Conservation (phyloP, 2,797 vertebrate genomes). For the Steatocranus sp. region DNA sequence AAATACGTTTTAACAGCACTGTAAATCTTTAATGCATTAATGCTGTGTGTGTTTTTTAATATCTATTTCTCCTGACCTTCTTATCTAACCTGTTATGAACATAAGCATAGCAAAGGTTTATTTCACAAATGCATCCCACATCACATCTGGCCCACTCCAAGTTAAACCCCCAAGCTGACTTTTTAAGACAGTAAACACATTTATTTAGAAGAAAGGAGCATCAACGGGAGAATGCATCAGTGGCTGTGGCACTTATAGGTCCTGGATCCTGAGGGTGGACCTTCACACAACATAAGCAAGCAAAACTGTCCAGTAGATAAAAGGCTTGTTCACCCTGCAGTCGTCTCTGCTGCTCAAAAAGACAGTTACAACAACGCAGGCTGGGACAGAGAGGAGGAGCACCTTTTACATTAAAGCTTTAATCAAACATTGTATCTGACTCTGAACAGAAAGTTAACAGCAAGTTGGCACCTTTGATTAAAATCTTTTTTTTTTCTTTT, state of each 20-base stretch:
- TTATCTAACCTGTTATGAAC: neutral
- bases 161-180: conserved; percentile 33
- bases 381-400: conserved; percentile 55
- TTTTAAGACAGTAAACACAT: conserved; percentile 66
- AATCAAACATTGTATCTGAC: conserved; percentile 33
- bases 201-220: conserved; percentile 68
- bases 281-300: conserved; percentile 54
- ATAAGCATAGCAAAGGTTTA: conserved; percentile 4
- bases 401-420: conserved; percentile 70
- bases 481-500: neutral
- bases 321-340: conserved; percentile 2
- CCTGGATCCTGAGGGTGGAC: conserved; percentile 60
- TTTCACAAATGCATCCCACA: conserved; percentile 9
- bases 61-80: neutral
- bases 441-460: conserved; percentile 17
- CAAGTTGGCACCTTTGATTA: conserved; percentile 60
- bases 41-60: neutral
- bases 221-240: conserved; percentile 52
- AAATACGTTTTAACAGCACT: neutral
- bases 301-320: conserved; percentile 24
- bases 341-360: conserved; percentile 13
- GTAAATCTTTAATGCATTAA: neutral
- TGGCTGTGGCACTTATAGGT: conserved; percentile 60
- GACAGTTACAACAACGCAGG: conserved; percentile 27
- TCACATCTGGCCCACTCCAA: neutral